Evolutionary conservation across 2,113 vertebrate species (phyloP), one percentile per base, ranked within the genome.

Genomic region (Ahaetulla prasina): DNA sequence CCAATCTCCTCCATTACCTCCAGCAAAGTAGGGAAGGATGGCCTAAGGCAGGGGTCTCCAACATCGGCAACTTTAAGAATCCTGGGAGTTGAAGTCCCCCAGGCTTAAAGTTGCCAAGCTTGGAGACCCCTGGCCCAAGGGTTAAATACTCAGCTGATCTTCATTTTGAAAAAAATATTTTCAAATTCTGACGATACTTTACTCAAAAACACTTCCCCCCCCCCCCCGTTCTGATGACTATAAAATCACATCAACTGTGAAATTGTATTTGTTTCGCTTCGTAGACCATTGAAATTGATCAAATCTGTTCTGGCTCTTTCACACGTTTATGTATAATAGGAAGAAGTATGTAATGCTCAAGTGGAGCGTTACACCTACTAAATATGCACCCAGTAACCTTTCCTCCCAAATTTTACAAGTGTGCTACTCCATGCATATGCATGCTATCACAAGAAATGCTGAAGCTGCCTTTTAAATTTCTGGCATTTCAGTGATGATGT

Each of bases 401-500:
- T 87, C n/a, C 30, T 52, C 45, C 22, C 54, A 49, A 52, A 87
- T 57, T 63, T 68, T 49, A 68, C 55, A 68, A 91, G 91, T 63
- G 49, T n/a, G 27, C 86, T 92, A 43, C 50, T 88, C 35, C 49
- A 53, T 52, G 16, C 85, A 88, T 92, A 80, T 88, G 85, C 50
- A 68, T 88, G 60, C 91, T 88, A 68, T 50, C 87, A 53, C 9
- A 27, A 74, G 47, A 88, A 39, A 87, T 87, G 54, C 30, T 50
- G 57, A 14, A 86, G 47, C 84, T 80, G 49, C 57, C 86, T 88
- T 92, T 88, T 88, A 39, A n/a, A 88, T 92, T 92, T 54, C 60
- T 88, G 86, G 91, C 86, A 92, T 92, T 80, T 92, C 86, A 35
- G 52, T 45, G 47, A 92, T 88, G 91, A 92, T 88, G 86, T 80